These are phyloP conservation scores for Zoanthus gigantus DNA, from an alignment of 92 coral and sea anemone species.

Conservation along the genomic window DNA sequence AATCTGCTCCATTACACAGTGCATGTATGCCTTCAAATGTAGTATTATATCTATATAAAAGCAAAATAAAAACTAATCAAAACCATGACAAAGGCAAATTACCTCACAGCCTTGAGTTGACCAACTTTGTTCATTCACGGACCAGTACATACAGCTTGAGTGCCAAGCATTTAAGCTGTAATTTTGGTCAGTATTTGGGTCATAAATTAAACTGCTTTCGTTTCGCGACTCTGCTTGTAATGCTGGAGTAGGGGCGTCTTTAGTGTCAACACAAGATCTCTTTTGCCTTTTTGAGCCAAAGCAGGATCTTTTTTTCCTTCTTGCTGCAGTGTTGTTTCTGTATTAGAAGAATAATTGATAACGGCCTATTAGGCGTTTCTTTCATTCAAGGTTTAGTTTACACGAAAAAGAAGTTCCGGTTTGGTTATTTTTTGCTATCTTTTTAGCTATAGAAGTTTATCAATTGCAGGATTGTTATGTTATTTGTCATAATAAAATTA, in stretches of 20 bases:
- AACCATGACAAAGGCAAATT: background rate
- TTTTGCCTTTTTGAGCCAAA: conserved; percentile 48
- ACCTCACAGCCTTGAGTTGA: conserved; percentile 61
- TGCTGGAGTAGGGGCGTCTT: conserved; percentile 56
- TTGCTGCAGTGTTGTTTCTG: background rate
- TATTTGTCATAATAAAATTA: too few species aligned
- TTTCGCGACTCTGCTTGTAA: conserved; percentile 17
- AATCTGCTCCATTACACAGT: too few species aligned
- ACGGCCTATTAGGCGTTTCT: too few species aligned
- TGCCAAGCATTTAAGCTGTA: conserved; percentile 51
- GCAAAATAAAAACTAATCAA: too few species aligned
- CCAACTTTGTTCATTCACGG: conserved; percentile 55
- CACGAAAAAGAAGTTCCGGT: background rate
- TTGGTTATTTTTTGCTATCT: too few species aligned
- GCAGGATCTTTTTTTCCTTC: conserved; percentile 54
- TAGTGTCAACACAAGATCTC: conserved; percentile 62
- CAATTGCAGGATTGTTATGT: too few species aligned
- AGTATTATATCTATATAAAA: too few species aligned
- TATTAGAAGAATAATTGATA: background rate
- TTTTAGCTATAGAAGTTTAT: too few species aligned
- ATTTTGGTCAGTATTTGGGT: conserved; percentile 57
- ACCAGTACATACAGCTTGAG: conserved; percentile 63
- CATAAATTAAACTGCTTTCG: conserved; percentile 28
- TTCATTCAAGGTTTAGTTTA: background rate
- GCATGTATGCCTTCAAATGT: too few species aligned